Conservation (phyloP, 2,113 vertebrate species). For the Oreotragus oreotragus region DNA sequence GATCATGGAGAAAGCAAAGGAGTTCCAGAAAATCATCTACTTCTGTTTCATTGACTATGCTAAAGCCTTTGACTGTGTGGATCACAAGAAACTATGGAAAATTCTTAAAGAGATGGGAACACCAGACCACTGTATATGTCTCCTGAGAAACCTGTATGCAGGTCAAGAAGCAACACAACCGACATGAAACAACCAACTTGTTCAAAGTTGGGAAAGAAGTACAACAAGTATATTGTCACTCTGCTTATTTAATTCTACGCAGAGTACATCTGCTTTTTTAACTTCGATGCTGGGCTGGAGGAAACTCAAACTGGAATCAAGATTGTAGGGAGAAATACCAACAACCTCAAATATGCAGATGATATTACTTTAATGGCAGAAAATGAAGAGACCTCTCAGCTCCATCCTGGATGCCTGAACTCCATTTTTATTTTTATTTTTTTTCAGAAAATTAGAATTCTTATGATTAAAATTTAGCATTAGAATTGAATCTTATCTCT, state of each 20-base stretch:
- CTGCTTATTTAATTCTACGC: background rate
- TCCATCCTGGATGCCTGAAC: background rate
- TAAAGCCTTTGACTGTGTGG: background rate
- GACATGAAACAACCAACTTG: background rate
- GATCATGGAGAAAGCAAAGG: background rate
- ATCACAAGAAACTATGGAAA: background rate
- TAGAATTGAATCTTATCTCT: no score
- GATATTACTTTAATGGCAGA: background rate
- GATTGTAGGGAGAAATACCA: background rate
- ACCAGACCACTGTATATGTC: background rate
- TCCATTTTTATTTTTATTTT: background rate
- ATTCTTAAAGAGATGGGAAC: background rate
- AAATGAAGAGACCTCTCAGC: background rate
- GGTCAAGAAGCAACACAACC: background rate
- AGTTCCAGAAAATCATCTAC: background rate
- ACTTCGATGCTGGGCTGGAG: background rate
- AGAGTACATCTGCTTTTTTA: background rate
- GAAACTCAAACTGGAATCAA: background rate
- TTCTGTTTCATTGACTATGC: background rate
- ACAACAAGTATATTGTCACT: background rate
- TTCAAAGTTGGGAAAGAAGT: background rate
- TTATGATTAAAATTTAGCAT: no score
- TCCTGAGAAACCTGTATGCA: background rate
- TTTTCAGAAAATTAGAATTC: no score
- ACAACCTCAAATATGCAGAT: background rate